Conservation (phyloP, 2,888 invertebrate species). For the Sialis fuliginosa region DNA sequence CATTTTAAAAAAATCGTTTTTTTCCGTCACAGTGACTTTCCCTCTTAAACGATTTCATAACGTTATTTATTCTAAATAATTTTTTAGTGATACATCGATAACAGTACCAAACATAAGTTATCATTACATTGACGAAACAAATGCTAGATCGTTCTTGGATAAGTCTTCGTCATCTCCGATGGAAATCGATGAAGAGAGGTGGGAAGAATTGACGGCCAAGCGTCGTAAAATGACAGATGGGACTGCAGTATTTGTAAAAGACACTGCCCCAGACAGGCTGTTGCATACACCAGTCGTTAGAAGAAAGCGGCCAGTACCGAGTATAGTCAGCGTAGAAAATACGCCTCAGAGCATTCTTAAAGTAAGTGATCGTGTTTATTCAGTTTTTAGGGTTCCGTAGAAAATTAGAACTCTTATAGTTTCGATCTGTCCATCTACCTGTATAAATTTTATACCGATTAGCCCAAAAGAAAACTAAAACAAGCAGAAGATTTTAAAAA, state of each 20-base stretch:
- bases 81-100: not conserved
- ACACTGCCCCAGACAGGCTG: slow-evolving; percentile 20
- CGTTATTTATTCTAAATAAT: not conserved
- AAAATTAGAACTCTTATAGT: no score
- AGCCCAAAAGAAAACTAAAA: no score
- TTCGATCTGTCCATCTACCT: no score
- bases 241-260: slow-evolving; percentile 18
- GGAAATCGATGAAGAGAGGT: slow-evolving; percentile 6
- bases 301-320: slow-evolving; percentile 17
- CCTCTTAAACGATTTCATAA: not conserved
- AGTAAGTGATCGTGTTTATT: slow-evolving; percentile 18
- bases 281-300: slow-evolving; percentile 38
- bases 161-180: not conserved
- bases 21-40: not conserved
- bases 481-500: no score
- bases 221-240: slow-evolving; percentile 15
- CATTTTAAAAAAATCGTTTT: not conserved
- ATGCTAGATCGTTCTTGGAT: no score
- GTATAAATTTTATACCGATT: no score
- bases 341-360: slow-evolving; percentile 52
- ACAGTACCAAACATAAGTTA: slow-evolving; percentile 1
- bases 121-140: not conserved
- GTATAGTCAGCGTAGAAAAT: slow-evolving; percentile 11
- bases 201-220: slow-evolving; percentile 12
- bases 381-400: no score